phyloP scores from a whole-genome alignment of 2,888 invertebrate genomes.

The Drosophila recens region DNA sequence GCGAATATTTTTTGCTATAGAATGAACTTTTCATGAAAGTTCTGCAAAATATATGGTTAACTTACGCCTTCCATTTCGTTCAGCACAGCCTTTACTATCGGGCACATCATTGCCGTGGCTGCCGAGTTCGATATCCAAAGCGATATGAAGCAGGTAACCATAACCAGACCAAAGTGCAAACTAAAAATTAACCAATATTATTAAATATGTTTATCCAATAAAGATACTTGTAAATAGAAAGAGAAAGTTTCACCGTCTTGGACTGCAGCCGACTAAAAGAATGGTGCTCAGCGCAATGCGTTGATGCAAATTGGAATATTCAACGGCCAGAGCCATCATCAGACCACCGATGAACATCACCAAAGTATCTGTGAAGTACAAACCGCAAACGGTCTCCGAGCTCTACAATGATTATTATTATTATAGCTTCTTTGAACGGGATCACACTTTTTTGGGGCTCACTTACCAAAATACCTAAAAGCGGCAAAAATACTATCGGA shows the following conservation, averaged over 20 bases:
- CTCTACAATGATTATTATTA: slow-evolving; percentile 40
- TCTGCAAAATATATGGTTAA: background rate
- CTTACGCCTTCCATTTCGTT: slow-evolving; percentile 71
- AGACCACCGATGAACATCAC: slow-evolving; percentile 95
- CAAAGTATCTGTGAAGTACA: slow-evolving; percentile 92
- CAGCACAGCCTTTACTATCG: slow-evolving; percentile 84
- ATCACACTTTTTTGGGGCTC: background rate
- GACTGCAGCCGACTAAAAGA: slow-evolving; percentile 90
- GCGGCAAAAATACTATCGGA: slow-evolving; percentile 91
- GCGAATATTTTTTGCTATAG: slow-evolving; percentile 57
- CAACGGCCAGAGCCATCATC: slow-evolving; percentile 94
- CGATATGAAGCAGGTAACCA: slow-evolving; percentile 93
- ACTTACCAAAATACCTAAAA: slow-evolving; percentile 89
- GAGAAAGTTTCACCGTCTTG: slow-evolving; percentile 86
- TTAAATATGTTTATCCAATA: background rate
- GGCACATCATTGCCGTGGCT: slow-evolving; percentile 96
- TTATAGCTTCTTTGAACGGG: too few relatives aligned
- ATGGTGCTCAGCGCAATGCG: slow-evolving; percentile 93
- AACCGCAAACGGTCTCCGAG: slow-evolving; percentile 87
- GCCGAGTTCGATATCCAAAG: slow-evolving; percentile 98
- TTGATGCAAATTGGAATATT: slow-evolving; percentile 94
- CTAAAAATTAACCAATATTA: slow-evolving; percentile 37
- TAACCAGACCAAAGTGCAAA: slow-evolving; percentile 89
- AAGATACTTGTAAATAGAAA: background rate
- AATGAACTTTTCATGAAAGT: background rate